Base-by-base conservation (phyloP, 2,113 vertebrate genomes). In the Tragelaphus imberbis region DNA sequence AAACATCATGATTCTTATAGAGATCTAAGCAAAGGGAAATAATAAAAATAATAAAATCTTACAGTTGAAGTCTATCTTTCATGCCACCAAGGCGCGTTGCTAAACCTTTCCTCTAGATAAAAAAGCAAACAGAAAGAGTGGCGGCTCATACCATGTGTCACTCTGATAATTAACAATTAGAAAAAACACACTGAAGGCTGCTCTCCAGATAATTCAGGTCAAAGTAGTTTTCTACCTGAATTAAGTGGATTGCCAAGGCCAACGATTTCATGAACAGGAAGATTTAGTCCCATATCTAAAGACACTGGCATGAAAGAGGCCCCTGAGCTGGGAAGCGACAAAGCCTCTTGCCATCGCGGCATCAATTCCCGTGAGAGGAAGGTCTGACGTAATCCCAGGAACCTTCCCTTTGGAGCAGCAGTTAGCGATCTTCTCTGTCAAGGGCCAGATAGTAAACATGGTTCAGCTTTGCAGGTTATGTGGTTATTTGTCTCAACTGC, bases 11-110 rank as follows among this genome's bases (percentile, higher is more conserved):
- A 97, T 97, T 94, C 92, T 97, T 75, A 84, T 16, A 94, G 95
- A 98, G 96, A 98, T 98, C 97, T 97, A 98, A 98, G 97, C 93
- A 95, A 90, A 97, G 86, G 93, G 90, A 98, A 97, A 97, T 96
- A 88, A 97, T 97, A 98, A 98, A 97, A 98, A 98, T 97, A 98
- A 98, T 97, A 97, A 95, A 96, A 95, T 97, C 94, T 97, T 97
- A 91, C 95, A 84, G 93, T 61, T 91, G 55, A 96, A 97, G 92
- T 90, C 97, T 95, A 92, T 97, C 97, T 97, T 97, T 96, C 95
- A 96, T 94, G 91, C 97, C 91, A 92, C 95, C 40, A 65, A 97
- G 96, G 92, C 87, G 27, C 63, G 2, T 6, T 68, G 61, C 97
- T 97, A 97, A 98, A 93, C 58, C 85, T 59, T 92, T 88, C 89